phyloP scores from a whole-genome alignment of 2,888 invertebrate genomes.

The Coelopa pilipes region DNA sequence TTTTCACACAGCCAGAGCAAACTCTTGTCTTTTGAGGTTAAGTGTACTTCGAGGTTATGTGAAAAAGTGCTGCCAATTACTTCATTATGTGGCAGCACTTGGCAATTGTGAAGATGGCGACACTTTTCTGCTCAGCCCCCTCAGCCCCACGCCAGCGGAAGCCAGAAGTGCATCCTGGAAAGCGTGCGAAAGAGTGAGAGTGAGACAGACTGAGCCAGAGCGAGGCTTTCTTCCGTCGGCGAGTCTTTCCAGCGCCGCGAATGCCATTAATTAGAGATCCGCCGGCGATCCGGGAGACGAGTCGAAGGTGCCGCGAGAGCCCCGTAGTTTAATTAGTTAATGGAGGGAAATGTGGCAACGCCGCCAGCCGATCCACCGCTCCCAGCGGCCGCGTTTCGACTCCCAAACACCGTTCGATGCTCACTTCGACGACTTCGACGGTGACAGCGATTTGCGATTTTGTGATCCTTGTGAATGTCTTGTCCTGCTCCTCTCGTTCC shows the following conservation, averaged over 20 bases:
- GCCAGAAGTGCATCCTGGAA: neutral
- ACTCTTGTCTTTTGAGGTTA: conserved; percentile 47
- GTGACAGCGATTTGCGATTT: too few relatives aligned
- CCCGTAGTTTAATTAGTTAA: conserved; percentile 33
- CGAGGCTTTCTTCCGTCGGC: neutral
- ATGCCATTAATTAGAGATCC: too few relatives aligned
- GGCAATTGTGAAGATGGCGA: conserved; percentile 33
- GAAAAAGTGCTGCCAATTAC: conserved; percentile 48
- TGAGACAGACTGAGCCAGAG: neutral
- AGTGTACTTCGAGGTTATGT: conserved; percentile 47
- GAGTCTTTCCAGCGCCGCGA: too few relatives aligned
- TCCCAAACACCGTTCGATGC: conserved; percentile 12
- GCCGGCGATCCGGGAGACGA: neutral
- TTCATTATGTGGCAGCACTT: conserved; percentile 43
- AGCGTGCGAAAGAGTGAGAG: conserved; percentile 1
- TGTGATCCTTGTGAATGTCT: neutral
- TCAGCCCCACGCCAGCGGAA: conserved; percentile 10
- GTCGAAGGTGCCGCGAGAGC: neutral
- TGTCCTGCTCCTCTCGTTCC: neutral
- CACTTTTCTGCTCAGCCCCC: conserved; percentile 20
- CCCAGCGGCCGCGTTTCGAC: conserved; percentile 17
- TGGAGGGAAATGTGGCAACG: neutral
- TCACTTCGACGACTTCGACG: neutral
- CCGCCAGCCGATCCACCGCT: neutral
- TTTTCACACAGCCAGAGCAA: too few relatives aligned